Evolutionary conservation across 2,113 vertebrate species (phyloP), one percentile per base, ranked within the genome.

Genomic region (Sialia sialis): DNA sequence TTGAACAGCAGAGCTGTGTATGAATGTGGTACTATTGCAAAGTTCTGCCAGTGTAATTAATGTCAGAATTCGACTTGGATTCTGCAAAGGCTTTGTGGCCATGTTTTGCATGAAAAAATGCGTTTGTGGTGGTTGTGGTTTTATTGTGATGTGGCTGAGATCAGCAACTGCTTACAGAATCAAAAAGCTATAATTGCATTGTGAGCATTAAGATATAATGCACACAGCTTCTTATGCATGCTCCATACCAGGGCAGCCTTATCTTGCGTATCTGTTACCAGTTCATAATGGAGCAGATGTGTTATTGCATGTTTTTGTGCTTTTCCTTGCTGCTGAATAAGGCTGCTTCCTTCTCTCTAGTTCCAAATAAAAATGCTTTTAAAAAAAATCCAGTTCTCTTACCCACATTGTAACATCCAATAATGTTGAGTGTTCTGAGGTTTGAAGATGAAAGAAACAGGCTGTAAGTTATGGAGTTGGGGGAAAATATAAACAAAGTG

Each of bases 401-500:
- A 32, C 62, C 11, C 84, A 43, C 59, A 51, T 32, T 90, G 90
- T 89, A 89, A 89, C 63, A 77, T 95, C 89, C 93, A 95, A 94
- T 95, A 90, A 92, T 74, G 70, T 87, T 93, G 92, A 94, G 46
- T 93, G 77, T 95, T 97, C 84, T 93, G 90, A 94, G 90, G 84
- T 87, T 69, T 73, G 70, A 94, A 95, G 94, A 97, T 94, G 95
- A 97, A 97, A 95, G 91, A 75, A 96, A 83, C 49, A 56, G 79
- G n/a, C 82, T 26, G 9, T 84, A 91, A 96, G 79, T 93, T 91
- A 94, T 67, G 83, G 70, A 96, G 92, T 68, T 93, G 92, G 74
- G 80, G 77, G 87, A 97, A 93, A 90, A 95, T 96, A 94, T 95
- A 96, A 96, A 96, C 88, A 94, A 92, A 93, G 87, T 94, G 89